A percentile compares a stretch with the other conserved stretches of the same genome.
Conservation (phyloP, 2,888 invertebrate species). For the Eupsilia transversa region DNA sequence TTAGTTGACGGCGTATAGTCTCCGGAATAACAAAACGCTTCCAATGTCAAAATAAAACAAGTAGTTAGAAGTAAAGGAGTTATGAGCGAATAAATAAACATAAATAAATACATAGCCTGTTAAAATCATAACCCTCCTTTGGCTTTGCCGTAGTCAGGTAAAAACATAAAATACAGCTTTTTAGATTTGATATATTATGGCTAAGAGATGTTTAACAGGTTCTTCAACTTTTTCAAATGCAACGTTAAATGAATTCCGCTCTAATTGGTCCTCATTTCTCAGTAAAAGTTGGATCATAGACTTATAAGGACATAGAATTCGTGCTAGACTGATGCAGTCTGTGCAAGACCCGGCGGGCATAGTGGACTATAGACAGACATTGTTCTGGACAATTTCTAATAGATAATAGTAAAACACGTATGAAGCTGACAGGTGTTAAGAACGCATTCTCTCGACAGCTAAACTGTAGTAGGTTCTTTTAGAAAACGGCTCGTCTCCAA, state of each 20-base stretch:
- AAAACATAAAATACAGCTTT: not conserved
- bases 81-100: too few species aligned
- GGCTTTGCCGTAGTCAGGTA: not conserved
- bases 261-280: slow-evolving; percentile 8
- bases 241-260: slow-evolving; percentile 20
- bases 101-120: too few species aligned
- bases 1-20: too few species aligned
- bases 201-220: slow-evolving; percentile 3
- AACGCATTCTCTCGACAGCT: too few species aligned
- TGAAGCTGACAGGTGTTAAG: too few species aligned
- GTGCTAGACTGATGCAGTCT: not conserved
- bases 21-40: too few species aligned
- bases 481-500: too few species aligned
- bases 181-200: slow-evolving; percentile 5
- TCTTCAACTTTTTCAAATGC: slow-evolving; percentile 21
- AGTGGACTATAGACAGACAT: not conserved
- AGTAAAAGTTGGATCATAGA: slow-evolving; percentile 19
- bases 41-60: too few species aligned
- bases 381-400: not conserved
- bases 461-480: too few species aligned
- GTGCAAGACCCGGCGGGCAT: not conserved
- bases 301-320: slow-evolving; percentile 12
- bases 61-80: too few species aligned
- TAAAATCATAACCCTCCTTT: too few species aligned
- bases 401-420: too few species aligned